These are phyloP conservation scores for Brachyhypopomus occidentalis DNA, from an alignment of 2,113 vertebrate genomes.

Conservation along the genomic window DNA sequence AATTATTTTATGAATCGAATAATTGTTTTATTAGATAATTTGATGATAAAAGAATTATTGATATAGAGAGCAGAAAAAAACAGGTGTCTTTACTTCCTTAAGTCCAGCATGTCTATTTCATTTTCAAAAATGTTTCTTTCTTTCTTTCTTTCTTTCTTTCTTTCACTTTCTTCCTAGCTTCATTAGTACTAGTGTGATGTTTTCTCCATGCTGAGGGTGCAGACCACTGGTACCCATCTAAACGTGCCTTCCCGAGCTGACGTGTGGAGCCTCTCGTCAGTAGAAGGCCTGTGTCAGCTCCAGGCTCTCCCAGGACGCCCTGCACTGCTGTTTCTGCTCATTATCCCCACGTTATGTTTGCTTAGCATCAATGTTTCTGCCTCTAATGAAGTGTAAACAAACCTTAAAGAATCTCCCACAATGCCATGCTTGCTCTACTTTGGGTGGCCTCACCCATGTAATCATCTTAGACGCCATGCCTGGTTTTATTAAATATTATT, in stretches of 20 bases:
- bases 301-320: background rate
- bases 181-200: background rate
- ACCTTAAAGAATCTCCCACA: background rate
- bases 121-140: too few relatives aligned
- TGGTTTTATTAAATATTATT: too few relatives aligned
- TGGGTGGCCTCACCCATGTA: background rate
- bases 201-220: background rate
- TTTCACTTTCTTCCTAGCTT: background rate
- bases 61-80: too few relatives aligned
- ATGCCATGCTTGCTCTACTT: background rate
- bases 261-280: background rate
- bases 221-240: background rate
- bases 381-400: conserved; percentile 21
- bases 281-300: background rate
- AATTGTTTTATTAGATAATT: background rate
- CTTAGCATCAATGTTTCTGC: conserved; percentile 3
- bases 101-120: too few relatives aligned
- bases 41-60: too few relatives aligned
- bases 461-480: background rate
- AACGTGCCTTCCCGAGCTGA: background rate
- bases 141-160: too few relatives aligned
- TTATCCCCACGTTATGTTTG: conserved; percentile 40
- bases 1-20: background rate
- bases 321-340: conserved; percentile 11
- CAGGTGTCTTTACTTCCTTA: too few relatives aligned